These are phyloP conservation scores for Tipula unca DNA, from an alignment of 2,888 invertebrate genomes.

Conservation along the genomic window DNA sequence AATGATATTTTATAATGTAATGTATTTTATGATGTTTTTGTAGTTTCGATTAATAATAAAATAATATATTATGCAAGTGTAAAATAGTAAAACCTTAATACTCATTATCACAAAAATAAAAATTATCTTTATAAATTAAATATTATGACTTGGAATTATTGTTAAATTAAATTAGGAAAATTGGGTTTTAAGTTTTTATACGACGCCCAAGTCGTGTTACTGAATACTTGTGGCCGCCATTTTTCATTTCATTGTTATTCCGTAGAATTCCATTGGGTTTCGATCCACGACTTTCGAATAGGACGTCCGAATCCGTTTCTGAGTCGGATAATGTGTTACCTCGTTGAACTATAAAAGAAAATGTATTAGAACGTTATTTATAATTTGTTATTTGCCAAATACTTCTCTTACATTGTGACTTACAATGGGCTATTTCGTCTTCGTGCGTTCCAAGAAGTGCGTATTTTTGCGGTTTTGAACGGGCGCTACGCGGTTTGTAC, in stretches of 20 bases:
- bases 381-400: not conserved
- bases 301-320: constrained; percentile 77
- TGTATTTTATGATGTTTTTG: not conserved
- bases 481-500: constrained; percentile 42
- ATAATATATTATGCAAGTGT: too few species aligned
- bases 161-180: not conserved
- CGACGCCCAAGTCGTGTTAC: constrained; percentile 38
- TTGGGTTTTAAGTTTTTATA: constrained; percentile 36
- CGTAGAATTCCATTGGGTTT: constrained; percentile 34
- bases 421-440: constrained; percentile 48
- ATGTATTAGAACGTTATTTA: constrained; percentile 17
- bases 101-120: not conserved
- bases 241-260: constrained; percentile 27
- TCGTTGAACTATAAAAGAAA: constrained; percentile 33
- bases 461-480: constrained; percentile 54
- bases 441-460: constrained; percentile 61
- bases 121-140: not conserved
- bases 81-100: not conserved
- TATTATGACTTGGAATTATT: not conserved
- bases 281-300: constrained; percentile 58
- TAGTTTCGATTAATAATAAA: not conserved
- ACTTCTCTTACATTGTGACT: constrained; percentile 26
- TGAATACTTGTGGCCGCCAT: constrained; percentile 32
- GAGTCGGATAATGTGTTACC: constrained; percentile 60
- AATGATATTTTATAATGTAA: not conserved